Conservation (phyloP, 2,888 invertebrate genomes). For the Scaptomyza flava region DNA sequence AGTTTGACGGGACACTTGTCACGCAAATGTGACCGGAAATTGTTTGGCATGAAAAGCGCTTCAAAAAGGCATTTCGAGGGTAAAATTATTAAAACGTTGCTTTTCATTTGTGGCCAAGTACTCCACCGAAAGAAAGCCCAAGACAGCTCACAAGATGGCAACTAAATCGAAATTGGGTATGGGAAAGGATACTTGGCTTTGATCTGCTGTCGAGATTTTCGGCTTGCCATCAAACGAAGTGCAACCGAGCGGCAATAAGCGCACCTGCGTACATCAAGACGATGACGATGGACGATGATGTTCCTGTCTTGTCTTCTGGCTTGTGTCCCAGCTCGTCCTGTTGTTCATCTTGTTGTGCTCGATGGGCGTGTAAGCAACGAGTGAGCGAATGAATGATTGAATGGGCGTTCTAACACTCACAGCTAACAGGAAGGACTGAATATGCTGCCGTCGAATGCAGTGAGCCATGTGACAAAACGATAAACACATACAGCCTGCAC, state of each 20-base stretch:
- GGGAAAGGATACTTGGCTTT: slow-evolving; percentile 63
- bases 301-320: slow-evolving; percentile 1
- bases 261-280: slow-evolving; percentile 81
- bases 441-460: slow-evolving; percentile 56
- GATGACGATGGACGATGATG: slow-evolving; percentile 50
- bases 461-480: slow-evolving; percentile 81
- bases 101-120: slow-evolving; percentile 65
- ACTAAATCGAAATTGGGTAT: not conserved
- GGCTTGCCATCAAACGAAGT: slow-evolving; percentile 76
- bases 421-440: slow-evolving; percentile 49
- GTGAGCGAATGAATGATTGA: slow-evolving; percentile 70
- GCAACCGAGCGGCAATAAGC: slow-evolving; percentile 82
- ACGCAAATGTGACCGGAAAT: slow-evolving; percentile 78
- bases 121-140: slow-evolving; percentile 45
- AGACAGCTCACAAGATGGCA: slow-evolving; percentile 42
- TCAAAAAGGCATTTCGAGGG: slow-evolving; percentile 60
- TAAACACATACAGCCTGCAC: slow-evolving; percentile 77
- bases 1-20: slow-evolving; percentile 57
- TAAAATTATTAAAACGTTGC: slow-evolving; percentile 77
- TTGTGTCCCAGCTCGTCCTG: slow-evolving; percentile 10
- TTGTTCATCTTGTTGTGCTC: slow-evolving; percentile 65
- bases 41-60: slow-evolving; percentile 60
- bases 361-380: slow-evolving; percentile 80
- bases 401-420: slow-evolving; percentile 71
- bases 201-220: slow-evolving; percentile 78